Percentiles rank a stretch among this genome's conserved stretches.
phyloP scores from a whole-genome alignment of 2,797 vertebrate genomes.

The Lycodopsis pacificus region DNA sequence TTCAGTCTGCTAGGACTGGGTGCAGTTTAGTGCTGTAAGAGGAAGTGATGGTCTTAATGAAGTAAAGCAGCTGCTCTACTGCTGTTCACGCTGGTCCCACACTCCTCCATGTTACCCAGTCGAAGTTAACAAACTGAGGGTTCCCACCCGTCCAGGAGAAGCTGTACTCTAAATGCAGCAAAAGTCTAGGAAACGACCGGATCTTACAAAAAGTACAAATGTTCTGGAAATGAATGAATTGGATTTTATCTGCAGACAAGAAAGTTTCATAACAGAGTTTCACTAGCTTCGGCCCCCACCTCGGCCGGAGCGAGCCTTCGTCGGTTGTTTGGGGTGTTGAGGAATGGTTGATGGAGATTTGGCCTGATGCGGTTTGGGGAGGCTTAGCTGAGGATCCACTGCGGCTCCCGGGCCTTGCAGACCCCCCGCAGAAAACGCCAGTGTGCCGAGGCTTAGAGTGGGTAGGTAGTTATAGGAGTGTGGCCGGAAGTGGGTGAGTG shows the following conservation, averaged over 20 bases:
- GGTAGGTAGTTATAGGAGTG: no score
- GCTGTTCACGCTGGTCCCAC: not conserved
- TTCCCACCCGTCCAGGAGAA: not conserved
- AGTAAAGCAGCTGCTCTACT: not conserved
- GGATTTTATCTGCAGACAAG: not conserved
- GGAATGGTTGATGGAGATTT: no score
- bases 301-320: no score
- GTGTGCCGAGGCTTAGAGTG: no score
- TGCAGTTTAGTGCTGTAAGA: not conserved
- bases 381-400: no score
- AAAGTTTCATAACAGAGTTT: not conserved
- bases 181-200: not conserved
- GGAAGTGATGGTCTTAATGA: not conserved
- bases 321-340: no score
- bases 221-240: not conserved
- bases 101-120: conserved; percentile 2
- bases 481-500: no score
- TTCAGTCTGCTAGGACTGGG: conserved; percentile 4
- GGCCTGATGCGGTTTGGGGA: no score
- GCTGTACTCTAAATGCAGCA: not conserved
- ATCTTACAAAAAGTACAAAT: not conserved
- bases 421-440: no score
- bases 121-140: not conserved
- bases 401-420: no score
- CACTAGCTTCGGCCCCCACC: no score